Evolutionary conservation across 2,113 vertebrate genomes (phyloP).

Genomic region (Calcarius ornatus): DNA sequence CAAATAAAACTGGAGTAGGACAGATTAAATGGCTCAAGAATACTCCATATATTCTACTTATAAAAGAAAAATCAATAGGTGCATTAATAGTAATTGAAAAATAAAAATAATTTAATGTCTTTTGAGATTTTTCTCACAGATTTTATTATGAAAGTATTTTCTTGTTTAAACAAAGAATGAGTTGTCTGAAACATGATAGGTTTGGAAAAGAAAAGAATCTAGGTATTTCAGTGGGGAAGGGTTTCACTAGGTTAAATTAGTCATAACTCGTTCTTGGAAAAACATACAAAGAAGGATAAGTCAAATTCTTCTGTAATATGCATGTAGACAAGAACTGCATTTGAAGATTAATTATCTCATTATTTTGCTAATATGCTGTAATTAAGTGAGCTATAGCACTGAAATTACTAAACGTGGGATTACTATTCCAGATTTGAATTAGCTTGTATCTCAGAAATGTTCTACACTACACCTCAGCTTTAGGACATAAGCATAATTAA

Average conservation of each 20-base stretch:
- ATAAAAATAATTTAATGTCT: constrained; percentile 7
- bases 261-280: constrained; percentile 75
- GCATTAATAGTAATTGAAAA: background rate
- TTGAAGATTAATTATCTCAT: constrained; percentile 72
- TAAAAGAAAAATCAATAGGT: background rate
- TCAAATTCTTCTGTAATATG: constrained; percentile 65
- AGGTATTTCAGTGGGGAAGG: constrained; percentile 48
- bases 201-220: constrained; percentile 46
- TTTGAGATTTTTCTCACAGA: constrained; percentile 19
- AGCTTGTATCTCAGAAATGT: constrained; percentile 40
- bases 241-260: constrained; percentile 69
- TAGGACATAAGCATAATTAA: constrained; percentile 57
- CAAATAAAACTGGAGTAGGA: background rate
- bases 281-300: constrained; percentile 61
- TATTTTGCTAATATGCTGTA: constrained; percentile 68
- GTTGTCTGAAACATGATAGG: constrained; percentile 57
- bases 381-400: constrained; percentile 60
- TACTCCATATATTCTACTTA: background rate
- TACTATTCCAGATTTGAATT: constrained; percentile 49
- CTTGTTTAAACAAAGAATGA: constrained; percentile 41
- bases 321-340: constrained; percentile 51
- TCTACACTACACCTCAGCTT: constrained; percentile 54
- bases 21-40: background rate
- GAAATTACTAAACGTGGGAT: constrained; percentile 69
- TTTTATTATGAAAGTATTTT: constrained; percentile 58